These are phyloP conservation scores for Drosophila hydei DNA, from an alignment of 1,140 invertebrate species.

Conservation along the genomic window DNA sequence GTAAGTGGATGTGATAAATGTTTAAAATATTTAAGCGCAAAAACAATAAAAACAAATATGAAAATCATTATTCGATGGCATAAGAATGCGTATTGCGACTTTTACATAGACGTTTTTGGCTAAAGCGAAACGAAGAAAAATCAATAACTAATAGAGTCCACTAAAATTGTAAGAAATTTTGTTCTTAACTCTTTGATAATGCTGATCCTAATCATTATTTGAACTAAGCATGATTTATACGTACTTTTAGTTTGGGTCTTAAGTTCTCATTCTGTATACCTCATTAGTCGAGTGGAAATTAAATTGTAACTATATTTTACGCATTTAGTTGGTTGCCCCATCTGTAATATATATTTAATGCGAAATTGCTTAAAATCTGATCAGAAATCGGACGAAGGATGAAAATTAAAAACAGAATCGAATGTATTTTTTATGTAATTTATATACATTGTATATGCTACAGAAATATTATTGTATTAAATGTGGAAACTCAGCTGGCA, in stretches of 20 bases:
- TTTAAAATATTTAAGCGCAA: conserved; percentile 81
- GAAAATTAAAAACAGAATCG: conserved; percentile 35
- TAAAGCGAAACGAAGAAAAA: conserved; percentile 49
- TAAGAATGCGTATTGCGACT: conserved; percentile 65
- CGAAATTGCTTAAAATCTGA: conserved; percentile 41
- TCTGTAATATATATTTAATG: conserved; percentile 25
- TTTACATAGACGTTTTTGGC: conserved; percentile 67
- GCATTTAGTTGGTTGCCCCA: conserved; percentile 56
- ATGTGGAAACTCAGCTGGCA: conserved; percentile 59
- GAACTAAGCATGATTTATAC: conserved; percentile 31
- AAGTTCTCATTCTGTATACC: conserved; percentile 72
- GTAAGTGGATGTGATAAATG: conserved; percentile 84
- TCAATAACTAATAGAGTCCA: conserved; percentile 66
- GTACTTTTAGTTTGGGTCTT: conserved; percentile 57
- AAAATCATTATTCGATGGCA: conserved; percentile 65
- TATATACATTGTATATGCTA: conserved; percentile 59
- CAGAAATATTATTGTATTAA: conserved; percentile 47
- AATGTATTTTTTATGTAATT: conserved; percentile 79
- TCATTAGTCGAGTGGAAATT: conserved; percentile 76
- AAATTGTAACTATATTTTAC: conserved; percentile 64
- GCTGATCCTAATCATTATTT: conserved; percentile 59
- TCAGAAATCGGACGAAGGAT: conserved; percentile 35
- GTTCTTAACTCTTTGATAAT: conserved; percentile 58
- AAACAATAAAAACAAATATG: conserved; percentile 58
- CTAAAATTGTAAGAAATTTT: conserved; percentile 69